Evolutionary conservation across 92 coral and sea anemone species (phyloP), one percentile per base, ranked within the genome.

Genomic region (Palythoa grandis): DNA sequence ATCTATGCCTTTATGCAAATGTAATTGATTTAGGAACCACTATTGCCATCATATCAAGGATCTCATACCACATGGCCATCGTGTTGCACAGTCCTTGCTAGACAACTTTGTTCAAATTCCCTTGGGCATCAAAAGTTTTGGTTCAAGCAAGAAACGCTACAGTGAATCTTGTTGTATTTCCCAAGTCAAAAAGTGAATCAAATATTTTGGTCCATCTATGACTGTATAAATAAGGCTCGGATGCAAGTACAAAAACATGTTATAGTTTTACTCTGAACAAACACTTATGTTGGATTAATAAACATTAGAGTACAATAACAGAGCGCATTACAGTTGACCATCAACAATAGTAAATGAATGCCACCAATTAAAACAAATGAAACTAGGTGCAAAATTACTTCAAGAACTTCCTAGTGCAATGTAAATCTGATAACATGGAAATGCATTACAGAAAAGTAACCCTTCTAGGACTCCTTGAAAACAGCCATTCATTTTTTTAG

Each of bases 41-140:
- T 72, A 39, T 72, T 72, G 20, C 54, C 76, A 72, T 72, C 76
- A 54, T 72, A 72, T n/a, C 54, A 72, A 72, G 76, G 76, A 72
- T 39, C 76, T 72, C 76, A 72, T 72, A 72, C 76, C 76, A 72
- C 76, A n/a, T 72, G 76, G 76, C 76, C 76, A 72, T 15, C 76
- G 19, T 72, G 76, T 72, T 72, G 76, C 76, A 72, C 52, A 72
- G 76, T 72, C 54, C 76, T 39, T 72, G 76, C 76, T 72, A 11
- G 19, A 11, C n/a, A 72, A 72, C 76, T 72, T 72, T 72, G 54
- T 72, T n/a, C 76, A 72, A 72, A 72, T 72, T 72, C 76, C 76
- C 76, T 72, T 72, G 76, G 54, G 20, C 76, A 72, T 72, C 76
- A 72, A 72, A 72, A 11, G 52, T 72, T 53, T 14, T 72, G 76